Evolutionary conservation across 2,797 vertebrate species (phyloP), one percentile per base, ranked within the genome.

Genomic region (Botia kubotai): DNA sequence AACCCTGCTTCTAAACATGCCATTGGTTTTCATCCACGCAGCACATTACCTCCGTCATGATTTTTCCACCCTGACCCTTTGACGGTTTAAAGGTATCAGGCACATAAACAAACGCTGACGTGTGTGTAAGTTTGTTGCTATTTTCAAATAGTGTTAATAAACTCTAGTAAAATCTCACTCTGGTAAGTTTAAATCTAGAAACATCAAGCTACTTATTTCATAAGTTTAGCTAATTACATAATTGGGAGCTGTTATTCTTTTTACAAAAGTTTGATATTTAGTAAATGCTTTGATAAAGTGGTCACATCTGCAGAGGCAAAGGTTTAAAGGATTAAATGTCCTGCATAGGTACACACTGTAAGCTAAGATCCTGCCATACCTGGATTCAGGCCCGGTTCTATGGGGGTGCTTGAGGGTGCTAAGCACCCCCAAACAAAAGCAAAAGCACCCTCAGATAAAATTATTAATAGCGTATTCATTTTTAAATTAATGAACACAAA

Each of bases 31-130:
- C 43, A 46, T 46, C 10, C 43, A 10, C 8, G 0, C 8, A 11
- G 10, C 8, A 36, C 77, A 52, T 11, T 72, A 19, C 17, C 14
- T 16, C 46, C 16, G 43, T 77, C 68, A 55, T 55, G 39, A 68
- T 60, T 50, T 76, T 80, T 84, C 82, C 78, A 70, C 29, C 4
- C 29, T 72, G 39, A 72, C 60, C 14, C 11, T 39, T 17, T 0
- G 26, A 63, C 17, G 36, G 14, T 66, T 58, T 80, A 63, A 19
- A 67, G 50, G 72, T 62, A 46, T 67, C 43, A 33, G 11, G 39
- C 2, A 55, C 23, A 21, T n/a, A 13, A 50, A 13, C 16, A 46
- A 46, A 46, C 7, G 8, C 8, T 72, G 67, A 23, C 46, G 33
- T 55, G 70, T 55, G 23, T 55, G 39, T 1, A 10, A 14, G 14